Evolutionary conservation across 2,888 invertebrate species (phyloP).

Genomic region (Apamea epomidion): DNA sequence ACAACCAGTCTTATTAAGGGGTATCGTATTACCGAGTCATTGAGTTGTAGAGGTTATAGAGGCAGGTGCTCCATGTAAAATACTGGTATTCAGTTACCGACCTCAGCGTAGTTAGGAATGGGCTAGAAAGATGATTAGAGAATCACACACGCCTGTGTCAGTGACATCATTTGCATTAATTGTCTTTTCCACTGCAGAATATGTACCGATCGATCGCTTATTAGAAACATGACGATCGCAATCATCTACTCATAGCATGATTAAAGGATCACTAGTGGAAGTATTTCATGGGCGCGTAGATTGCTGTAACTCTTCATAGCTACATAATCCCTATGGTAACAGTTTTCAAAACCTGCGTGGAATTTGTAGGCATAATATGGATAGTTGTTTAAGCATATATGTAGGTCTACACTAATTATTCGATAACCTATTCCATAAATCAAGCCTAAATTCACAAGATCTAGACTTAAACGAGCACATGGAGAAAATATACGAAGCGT

Average conservation of each 20-base stretch:
- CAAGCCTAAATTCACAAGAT: not conserved
- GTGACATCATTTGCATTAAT: not conserved
- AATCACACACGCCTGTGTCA: not conserved
- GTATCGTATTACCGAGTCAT: not conserved
- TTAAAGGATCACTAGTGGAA: not conserved
- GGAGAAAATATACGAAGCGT: not conserved
- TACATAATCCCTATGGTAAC: not conserved
- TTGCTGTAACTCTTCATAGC: not conserved
- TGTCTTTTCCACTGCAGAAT: not conserved
- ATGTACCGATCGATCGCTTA: not conserved
- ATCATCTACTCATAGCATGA: not conserved
- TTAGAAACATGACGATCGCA: not conserved
- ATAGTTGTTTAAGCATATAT: not conserved
- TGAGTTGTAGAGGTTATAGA: not conserved
- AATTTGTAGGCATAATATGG: not conserved
- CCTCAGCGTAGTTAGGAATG: too few relatives aligned
- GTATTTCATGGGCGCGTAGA: not conserved
- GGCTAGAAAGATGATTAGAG: too few relatives aligned
- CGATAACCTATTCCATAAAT: not conserved
- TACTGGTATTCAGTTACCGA: not conserved
- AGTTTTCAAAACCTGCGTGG: not conserved
- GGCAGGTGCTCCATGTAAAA: not conserved
- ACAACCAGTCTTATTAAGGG: not conserved
- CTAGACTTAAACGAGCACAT: not conserved
- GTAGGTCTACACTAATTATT: not conserved